phyloP scores from a whole-genome alignment of 2,797 vertebrate species.

The Microchirus variegatus region DNA sequence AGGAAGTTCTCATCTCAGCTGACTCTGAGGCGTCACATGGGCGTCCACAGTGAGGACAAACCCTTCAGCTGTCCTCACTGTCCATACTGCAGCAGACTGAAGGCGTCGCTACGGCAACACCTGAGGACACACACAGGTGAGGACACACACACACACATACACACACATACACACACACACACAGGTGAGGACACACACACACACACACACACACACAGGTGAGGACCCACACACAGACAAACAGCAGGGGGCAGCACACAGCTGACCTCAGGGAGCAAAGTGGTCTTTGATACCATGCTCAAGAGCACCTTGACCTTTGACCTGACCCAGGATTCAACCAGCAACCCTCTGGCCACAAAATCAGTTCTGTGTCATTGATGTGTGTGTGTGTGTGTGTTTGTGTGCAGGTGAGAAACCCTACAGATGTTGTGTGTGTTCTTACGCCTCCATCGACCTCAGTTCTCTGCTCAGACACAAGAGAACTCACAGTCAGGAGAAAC shows the following conservation, averaged over 20 bases:
- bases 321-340: too few relatives aligned
- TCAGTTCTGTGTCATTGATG: too few relatives aligned
- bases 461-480: constrained; percentile 72
- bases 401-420: constrained; percentile 79
- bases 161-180: constrained; percentile 39
- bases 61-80: constrained; percentile 74
- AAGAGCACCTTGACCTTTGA: too few relatives aligned
- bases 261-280: too few relatives aligned
- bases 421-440: constrained; percentile 75
- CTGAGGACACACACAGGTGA: constrained; percentile 77
- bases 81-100: constrained; percentile 72
- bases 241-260: too few relatives aligned
- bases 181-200: constrained; percentile 38
- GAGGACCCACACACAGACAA: too few relatives aligned
- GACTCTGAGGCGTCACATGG: constrained; percentile 78
- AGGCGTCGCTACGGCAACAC: constrained; percentile 78
- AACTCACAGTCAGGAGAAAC: constrained; percentile 74
- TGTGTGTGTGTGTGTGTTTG: constrained; percentile 7
- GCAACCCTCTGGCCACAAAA: too few relatives aligned
- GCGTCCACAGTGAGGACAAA: constrained; percentile 73
- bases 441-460: constrained; percentile 79
- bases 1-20: constrained; percentile 74
- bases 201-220: not conserved
- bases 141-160: constrained; percentile 20
- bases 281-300: too few relatives aligned